These are phyloP conservation scores for Pantherophis vulpinus DNA, from an alignment of 2,797 vertebrate genomes.

Conservation along the genomic window DNA sequence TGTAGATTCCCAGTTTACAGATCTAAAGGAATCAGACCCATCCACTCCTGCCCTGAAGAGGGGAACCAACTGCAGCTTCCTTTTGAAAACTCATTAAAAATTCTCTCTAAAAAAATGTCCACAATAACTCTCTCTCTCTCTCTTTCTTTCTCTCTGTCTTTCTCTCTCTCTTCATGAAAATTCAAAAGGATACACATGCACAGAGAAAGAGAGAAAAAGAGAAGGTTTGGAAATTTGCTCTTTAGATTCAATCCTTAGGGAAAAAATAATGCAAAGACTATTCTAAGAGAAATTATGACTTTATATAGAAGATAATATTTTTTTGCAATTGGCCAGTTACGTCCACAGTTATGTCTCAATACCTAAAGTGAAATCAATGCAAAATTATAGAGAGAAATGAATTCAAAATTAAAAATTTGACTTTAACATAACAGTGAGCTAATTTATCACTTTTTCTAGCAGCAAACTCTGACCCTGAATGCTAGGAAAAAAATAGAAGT, in stretches of 20 bases:
- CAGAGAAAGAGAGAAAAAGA: background rate
- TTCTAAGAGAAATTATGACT: slow-evolving; percentile 49
- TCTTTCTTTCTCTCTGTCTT: background rate
- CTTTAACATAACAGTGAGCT: background rate
- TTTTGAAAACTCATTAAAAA: slow-evolving; percentile 69
- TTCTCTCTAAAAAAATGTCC: slow-evolving; percentile 53
- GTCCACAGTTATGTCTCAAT: slow-evolving; percentile 45
- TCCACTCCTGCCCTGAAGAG: slow-evolving; percentile 43
- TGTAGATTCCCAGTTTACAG: slow-evolving; percentile 65
- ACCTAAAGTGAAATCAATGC: slow-evolving; percentile 47
- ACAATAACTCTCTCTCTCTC: slow-evolving; percentile 21
- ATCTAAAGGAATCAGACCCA: slow-evolving; percentile 65
- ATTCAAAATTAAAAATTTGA: background rate
- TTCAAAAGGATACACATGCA: slow-evolving; percentile 45
- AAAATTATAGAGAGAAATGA: slow-evolving; percentile 24
- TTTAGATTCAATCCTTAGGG: slow-evolving; percentile 55
- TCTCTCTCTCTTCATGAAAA: slow-evolving; percentile 28
- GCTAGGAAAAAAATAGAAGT: background rate
- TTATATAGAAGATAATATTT: slow-evolving; percentile 38
- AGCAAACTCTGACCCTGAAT: background rate
- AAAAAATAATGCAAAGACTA: slow-evolving; percentile 39
- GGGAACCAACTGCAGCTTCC: slow-evolving; percentile 42
- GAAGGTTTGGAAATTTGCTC: slow-evolving; percentile 39
- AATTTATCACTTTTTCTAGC: background rate
- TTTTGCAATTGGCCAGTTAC: slow-evolving; percentile 52